These are phyloP conservation scores for Cenopis cana DNA, from an alignment of 2,888 invertebrate genomes.

Conservation along the genomic window DNA sequence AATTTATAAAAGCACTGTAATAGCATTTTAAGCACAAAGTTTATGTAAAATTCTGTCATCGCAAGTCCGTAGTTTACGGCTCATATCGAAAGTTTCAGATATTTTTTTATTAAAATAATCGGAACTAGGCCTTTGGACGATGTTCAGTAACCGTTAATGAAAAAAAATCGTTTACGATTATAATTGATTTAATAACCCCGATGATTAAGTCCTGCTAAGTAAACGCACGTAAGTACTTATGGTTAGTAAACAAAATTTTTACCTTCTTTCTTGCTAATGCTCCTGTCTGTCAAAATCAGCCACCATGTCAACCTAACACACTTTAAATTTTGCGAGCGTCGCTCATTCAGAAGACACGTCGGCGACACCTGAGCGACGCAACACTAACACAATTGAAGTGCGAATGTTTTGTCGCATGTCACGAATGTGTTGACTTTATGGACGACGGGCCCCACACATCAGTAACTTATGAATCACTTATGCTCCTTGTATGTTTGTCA, in stretches of 20 bases:
- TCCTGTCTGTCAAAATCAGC: conserved; percentile 56
- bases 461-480: conserved; percentile 18
- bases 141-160: too few relatives aligned
- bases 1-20: conserved; percentile 38
- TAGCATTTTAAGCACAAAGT: conserved; percentile 26
- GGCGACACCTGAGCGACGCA: not conserved
- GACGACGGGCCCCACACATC: not conserved
- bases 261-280: conserved; percentile 8
- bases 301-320: conserved; percentile 67
- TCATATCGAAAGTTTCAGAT: too few relatives aligned
- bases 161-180: too few relatives aligned
- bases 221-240: not conserved
- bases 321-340: conserved; percentile 17
- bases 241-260: not conserved
- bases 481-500: not conserved
- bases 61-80: not conserved
- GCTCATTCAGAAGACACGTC: not conserved
- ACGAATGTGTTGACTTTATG: not conserved
- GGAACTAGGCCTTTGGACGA: too few relatives aligned
- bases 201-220: too few relatives aligned
- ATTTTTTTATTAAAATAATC: too few relatives aligned
- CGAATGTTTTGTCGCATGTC: not conserved
- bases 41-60: not conserved
- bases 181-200: not conserved
- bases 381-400: not conserved